Base-by-base conservation (phyloP, 2,888 invertebrate genomes). In the Salpingus planirostris region DNA sequence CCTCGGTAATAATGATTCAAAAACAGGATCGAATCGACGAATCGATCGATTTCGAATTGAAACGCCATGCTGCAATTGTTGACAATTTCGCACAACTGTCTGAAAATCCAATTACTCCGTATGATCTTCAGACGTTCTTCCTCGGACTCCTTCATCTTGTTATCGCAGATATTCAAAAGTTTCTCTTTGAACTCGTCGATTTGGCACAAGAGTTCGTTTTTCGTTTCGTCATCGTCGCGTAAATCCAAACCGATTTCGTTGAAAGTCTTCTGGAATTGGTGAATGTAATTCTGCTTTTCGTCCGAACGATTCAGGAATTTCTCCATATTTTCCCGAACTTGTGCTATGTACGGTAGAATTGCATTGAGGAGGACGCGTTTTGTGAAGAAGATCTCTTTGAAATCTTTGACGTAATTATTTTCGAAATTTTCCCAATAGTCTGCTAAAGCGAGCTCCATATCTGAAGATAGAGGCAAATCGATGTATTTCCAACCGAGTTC, bases 41-140 rank as follows among this genome's bases (percentile, higher is more conserved):
- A 63, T 26, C 78, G 65, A 49, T 78, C 76, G 7, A 74, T 28
- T 61, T 80, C 80, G n/a, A 70, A 49, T 54, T 78, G 77, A 61
- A 76, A 64, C 24, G 70, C 68, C 2, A 66, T 69, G 25, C 72
- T 63, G 42, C 69, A 76, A 14, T 70, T 64, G 47, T 78, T 76
- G 2, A 62, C 62, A 46, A 78, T 59, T 26, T 70, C 62, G 11
- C 66, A 65, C 3, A 74, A 54, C 49, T 77, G 72, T 36, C 65
- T 65, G 40, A 68, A 58, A 1, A 71, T 54, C 79, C 78, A 80
- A 38, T 73, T 68, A 33, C 76, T 69, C 29, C 47, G 47, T 24
- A 78, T 69, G 14, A 78, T 60, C 6, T 62, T 51, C 13, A 57
- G 59, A 24, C 73, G 65, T 50, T 75, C 70, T 29, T 65, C 60